Conservation (phyloP, 2,888 invertebrate genomes). For the Agonopterix subpropinquella region DNA sequence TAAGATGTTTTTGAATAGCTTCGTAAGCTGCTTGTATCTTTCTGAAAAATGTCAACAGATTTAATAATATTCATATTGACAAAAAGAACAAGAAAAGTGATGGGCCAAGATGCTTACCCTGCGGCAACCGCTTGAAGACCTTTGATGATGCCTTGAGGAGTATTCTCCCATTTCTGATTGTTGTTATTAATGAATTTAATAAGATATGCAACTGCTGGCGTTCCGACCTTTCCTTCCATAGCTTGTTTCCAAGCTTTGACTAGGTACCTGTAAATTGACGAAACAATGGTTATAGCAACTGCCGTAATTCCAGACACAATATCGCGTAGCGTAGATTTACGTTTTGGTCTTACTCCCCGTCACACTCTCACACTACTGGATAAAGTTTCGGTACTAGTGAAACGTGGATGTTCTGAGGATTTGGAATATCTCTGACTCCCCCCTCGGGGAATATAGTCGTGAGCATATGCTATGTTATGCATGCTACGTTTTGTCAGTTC, state of each 20-base stretch:
- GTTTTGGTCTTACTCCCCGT: too few species aligned
- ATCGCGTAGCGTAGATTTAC: too few species aligned
- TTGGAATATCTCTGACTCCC: too few species aligned
- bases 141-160: slow-evolving; percentile 67
- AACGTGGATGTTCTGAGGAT: too few species aligned
- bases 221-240: slow-evolving; percentile 73
- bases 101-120: slow-evolving; percentile 61
- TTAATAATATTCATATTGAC: neutral
- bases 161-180: slow-evolving; percentile 46
- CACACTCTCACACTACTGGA: too few species aligned
- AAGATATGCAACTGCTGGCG: slow-evolving; percentile 83
- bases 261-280: slow-evolving; percentile 74
- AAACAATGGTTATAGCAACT: neutral
- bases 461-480: too few species aligned
- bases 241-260: slow-evolving; percentile 86
- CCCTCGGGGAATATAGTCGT: too few species aligned
- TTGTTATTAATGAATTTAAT: slow-evolving; percentile 33
- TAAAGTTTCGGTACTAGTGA: too few species aligned
- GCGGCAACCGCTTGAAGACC: slow-evolving; percentile 79
- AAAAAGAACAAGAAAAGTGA: neutral
- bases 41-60: slow-evolving; percentile 19
- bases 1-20: slow-evolving; percentile 69
- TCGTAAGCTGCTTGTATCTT: slow-evolving; percentile 42
- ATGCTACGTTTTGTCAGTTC: too few species aligned
- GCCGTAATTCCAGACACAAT: too few species aligned